Evolutionary conservation across 1,140 invertebrate species (phyloP).

Genomic region (Drosophila elegans): DNA sequence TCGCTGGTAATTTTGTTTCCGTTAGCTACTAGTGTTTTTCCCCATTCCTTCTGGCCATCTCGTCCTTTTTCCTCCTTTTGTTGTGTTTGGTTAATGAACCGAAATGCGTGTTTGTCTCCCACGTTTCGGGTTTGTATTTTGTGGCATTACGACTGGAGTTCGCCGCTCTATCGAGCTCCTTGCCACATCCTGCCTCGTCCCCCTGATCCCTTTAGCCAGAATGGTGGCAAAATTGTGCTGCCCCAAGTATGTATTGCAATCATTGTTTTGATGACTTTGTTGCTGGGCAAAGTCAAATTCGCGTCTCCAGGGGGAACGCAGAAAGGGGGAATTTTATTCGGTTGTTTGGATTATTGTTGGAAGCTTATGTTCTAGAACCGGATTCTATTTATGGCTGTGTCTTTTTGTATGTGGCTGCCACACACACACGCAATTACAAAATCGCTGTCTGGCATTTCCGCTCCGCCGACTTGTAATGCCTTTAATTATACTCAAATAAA

Average conservation of each 20-base stretch:
- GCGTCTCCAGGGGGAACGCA: constrained; percentile 37
- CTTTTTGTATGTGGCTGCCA: constrained; percentile 22
- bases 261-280: constrained; percentile 82
- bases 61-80: constrained; percentile 41
- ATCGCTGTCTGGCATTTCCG: constrained; percentile 48
- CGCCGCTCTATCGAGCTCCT: constrained; percentile 13
- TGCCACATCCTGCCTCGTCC: constrained; percentile 1
- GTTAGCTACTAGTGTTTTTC: constrained; percentile 67
- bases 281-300: constrained; percentile 63
- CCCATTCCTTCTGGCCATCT: constrained; percentile 25
- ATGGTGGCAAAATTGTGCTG: constrained; percentile 65
- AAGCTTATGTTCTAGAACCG: constrained; percentile 57
- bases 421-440: constrained; percentile 36
- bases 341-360: constrained; percentile 59
- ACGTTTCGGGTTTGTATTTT: constrained; percentile 48
- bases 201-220: constrained; percentile 39
- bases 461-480: constrained; percentile 49
- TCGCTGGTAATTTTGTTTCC: constrained; percentile 78
- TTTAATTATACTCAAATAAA: constrained; percentile 56
- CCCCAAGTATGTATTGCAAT: constrained; percentile 72
- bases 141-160: constrained; percentile 41
- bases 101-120: constrained; percentile 76
- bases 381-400: constrained; percentile 43
- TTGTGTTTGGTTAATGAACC: constrained; percentile 82
- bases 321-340: constrained; percentile 35